A percentile compares a stretch with the other conserved stretches of the same genome.
Evolutionary conservation across 2,888 invertebrate species (phyloP).

Genomic region (Noctua pronuba): DNA sequence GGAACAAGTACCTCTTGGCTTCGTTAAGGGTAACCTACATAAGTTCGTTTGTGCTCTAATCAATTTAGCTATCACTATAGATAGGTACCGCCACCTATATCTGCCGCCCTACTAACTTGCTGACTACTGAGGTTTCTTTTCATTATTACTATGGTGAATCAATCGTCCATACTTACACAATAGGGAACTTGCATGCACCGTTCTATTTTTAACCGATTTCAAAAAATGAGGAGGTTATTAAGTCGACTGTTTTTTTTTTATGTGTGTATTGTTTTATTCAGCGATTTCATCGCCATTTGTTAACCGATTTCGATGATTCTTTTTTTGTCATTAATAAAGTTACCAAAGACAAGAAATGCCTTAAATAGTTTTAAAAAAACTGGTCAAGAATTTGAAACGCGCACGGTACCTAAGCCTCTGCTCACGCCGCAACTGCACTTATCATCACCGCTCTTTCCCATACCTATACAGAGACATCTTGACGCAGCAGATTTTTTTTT

Average conservation of each 20-base stretch:
- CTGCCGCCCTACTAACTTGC: neutral
- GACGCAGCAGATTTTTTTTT: neutral
- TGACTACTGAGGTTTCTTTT: constrained; percentile 44
- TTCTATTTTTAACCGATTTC: neutral
- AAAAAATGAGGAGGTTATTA: neutral
- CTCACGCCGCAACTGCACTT: neutral
- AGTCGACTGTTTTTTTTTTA: neutral
- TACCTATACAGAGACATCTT: neutral
- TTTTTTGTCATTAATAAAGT: neutral
- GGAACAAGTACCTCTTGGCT: too few species aligned
- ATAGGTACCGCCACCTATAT: neutral
- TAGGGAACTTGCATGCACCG: neutral
- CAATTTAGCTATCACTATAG: neutral
- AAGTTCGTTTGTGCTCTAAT: neutral
- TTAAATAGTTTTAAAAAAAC: neutral
- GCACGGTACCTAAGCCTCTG: neutral
- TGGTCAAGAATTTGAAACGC: neutral
- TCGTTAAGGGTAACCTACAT: too few species aligned
- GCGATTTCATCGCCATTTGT: neutral
- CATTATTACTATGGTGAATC: constrained; percentile 24
- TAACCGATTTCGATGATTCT: neutral
- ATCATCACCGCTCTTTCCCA: neutral
- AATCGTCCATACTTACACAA: neutral
- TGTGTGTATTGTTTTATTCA: neutral
- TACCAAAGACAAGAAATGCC: neutral